A percentile compares a stretch with the other conserved stretches of the same genome.
Conservation (phyloP, 1,140 invertebrate species). For the Bombus confusus region DNA sequence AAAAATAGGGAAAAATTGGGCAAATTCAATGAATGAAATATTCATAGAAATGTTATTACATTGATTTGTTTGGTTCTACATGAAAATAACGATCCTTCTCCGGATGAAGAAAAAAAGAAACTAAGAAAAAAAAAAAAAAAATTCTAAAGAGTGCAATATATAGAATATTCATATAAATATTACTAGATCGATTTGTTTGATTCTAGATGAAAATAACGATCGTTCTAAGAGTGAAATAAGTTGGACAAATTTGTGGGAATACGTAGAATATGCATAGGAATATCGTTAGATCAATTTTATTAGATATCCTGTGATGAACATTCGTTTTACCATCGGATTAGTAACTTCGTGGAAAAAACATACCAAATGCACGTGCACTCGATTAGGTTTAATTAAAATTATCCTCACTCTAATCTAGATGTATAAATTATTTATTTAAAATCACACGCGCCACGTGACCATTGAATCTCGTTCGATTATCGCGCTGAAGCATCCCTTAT, state of each 20-base stretch:
- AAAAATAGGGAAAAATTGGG: not conserved
- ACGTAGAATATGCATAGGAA: not conserved
- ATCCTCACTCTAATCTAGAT: slow-evolving; percentile 18
- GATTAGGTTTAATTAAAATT: slow-evolving; percentile 19
- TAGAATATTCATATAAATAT: slow-evolving; percentile 2
- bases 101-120: too few relatives aligned
- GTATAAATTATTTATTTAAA: slow-evolving; percentile 63
- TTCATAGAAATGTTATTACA: not conserved
- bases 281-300: slow-evolving; percentile 14
- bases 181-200: not conserved
- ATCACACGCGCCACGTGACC: slow-evolving; percentile 13
- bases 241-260: not conserved
- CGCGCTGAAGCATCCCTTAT: slow-evolving; percentile 7
- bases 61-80: not conserved
- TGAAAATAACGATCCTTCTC: too few relatives aligned
- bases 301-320: slow-evolving; percentile 31
- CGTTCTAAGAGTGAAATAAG: not conserved
- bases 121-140: too few relatives aligned
- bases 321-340: not conserved
- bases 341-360: slow-evolving; percentile 5
- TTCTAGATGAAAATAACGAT: too few relatives aligned
- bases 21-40: slow-evolving; percentile 17
- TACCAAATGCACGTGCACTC: slow-evolving; percentile 10
- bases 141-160: not conserved
- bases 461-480: slow-evolving; percentile 23